Evolutionary conservation across 1,140 invertebrate species (phyloP), one percentile per base, ranked within the genome.

Genomic region (Papilio glaucus): DNA sequence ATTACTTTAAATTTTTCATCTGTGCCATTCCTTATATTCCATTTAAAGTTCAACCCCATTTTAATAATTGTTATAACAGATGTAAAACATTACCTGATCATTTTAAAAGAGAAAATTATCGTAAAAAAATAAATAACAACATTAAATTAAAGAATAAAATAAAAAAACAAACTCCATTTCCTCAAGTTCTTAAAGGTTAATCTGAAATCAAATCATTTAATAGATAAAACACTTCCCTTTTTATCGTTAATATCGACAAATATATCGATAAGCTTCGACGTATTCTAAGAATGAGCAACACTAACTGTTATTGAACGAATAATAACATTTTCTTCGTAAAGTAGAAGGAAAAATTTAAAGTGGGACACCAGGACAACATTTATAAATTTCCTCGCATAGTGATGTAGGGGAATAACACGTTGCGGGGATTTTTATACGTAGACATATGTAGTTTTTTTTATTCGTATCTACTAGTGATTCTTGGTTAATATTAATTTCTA

Each of bases 251-350:
- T 57, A 57, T 57, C 49, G 10, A 26, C 4, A 4, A 57, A 24
- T 57, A 26, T 13, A 13, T 12, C 18, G 49, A 57, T 57, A 57
- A 57, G 21, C 2, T 57, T 10, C 10, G 21, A 24, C 2, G 0
- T 12, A 57, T 57, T 24, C 49, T 24, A 12, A 24, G 49, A 57
- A 57, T 57, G 9, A 9, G 24, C 49, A 57, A 57, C 49, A 57
- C 18, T 33, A 12, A 57, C 18, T 57, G 49, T 57, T 57, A 57
- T 53, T 53, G 42, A 10, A 49, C 45, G 18, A 49, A 9, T 49
- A 57, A 24, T 26, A 24, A 26, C 24, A 57, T 57, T 57, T 57
- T 57, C 49, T 57, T 57, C 49, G 49, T 57, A 57, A 57, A 24
- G 8, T 10, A 53, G 9, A 18, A 57, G 49, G 49, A 57, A 57